These are phyloP conservation scores for Scaptomyza polygonia DNA, from an alignment of 2,888 invertebrate species.

Conservation along the genomic window DNA sequence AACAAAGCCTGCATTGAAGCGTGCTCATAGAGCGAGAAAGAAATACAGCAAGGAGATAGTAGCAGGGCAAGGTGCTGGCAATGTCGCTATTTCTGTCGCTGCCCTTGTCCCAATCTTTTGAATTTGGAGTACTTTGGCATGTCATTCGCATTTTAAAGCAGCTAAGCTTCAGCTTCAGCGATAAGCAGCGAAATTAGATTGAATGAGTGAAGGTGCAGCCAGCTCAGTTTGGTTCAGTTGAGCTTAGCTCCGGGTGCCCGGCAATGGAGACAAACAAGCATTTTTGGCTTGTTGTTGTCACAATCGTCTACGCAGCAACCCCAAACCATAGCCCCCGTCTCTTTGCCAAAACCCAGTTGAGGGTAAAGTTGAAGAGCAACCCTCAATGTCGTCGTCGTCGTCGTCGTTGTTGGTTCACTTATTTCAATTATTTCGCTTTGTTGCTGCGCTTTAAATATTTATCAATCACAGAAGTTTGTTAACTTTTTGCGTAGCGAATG, in stretches of 20 bases:
- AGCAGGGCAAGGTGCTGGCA: constrained; percentile 27
- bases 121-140: constrained; percentile 78
- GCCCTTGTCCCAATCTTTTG: constrained; percentile 67
- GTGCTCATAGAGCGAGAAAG: constrained; percentile 24
- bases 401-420: constrained; percentile 82
- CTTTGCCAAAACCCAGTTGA: background rate
- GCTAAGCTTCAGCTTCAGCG: constrained; percentile 77
- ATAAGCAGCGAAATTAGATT: constrained; percentile 81
- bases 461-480: constrained; percentile 84
- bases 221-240: background rate
- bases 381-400: constrained; percentile 59
- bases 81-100: constrained; percentile 44
- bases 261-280: constrained; percentile 59
- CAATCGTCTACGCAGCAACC: constrained; percentile 48
- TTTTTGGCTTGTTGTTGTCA: constrained; percentile 65
- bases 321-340: background rate
- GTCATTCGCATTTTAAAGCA: constrained; percentile 82
- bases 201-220: constrained; percentile 67
- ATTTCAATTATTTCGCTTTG: constrained; percentile 85
- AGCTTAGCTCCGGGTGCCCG: constrained; percentile 31
- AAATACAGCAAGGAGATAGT: background rate
- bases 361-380: constrained; percentile 42
- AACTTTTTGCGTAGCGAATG: constrained; percentile 65
- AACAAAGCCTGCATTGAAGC: constrained; percentile 74
- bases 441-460: constrained; percentile 84